phyloP scores from a whole-genome alignment of 2,888 invertebrate species.

The Creontiades dilutus region DNA sequence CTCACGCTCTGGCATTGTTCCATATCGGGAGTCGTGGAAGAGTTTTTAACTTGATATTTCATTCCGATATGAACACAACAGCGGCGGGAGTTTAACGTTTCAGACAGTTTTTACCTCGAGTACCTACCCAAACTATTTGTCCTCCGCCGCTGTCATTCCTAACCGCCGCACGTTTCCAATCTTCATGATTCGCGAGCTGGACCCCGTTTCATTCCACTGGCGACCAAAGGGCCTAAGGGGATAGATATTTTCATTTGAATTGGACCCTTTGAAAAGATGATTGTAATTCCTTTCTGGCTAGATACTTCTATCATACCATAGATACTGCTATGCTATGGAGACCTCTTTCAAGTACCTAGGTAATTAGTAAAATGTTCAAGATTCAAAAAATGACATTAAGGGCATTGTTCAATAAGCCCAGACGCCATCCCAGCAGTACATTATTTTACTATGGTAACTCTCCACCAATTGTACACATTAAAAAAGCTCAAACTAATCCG shows the following conservation, averaged over 20 bases:
- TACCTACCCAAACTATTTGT: constrained; percentile 28
- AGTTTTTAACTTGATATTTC: constrained; percentile 12
- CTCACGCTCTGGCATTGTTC: constrained; percentile 11
- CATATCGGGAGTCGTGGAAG: neutral
- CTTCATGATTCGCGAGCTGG: constrained; percentile 27
- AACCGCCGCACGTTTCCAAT: constrained; percentile 25
- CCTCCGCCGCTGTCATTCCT: neutral
- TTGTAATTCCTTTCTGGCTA: neutral
- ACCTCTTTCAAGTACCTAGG: no score
- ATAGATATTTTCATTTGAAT: constrained; percentile 11
- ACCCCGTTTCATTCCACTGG: neutral
- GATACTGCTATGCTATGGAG: no score
- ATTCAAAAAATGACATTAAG: no score
- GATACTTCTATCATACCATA: neutral
- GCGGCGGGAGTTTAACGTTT: neutral
- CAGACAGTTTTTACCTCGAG: neutral
- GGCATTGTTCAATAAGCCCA: no score
- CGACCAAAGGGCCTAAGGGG: constrained; percentile 4
- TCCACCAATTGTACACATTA: no score
- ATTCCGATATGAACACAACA: constrained; percentile 13
- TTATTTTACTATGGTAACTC: no score
- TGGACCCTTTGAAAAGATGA: neutral
- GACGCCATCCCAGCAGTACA: no score
- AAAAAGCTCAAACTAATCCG: no score
- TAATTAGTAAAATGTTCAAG: no score